phyloP scores from a whole-genome alignment of 2,888 invertebrate species.

The Sphecodes monilicornis region DNA sequence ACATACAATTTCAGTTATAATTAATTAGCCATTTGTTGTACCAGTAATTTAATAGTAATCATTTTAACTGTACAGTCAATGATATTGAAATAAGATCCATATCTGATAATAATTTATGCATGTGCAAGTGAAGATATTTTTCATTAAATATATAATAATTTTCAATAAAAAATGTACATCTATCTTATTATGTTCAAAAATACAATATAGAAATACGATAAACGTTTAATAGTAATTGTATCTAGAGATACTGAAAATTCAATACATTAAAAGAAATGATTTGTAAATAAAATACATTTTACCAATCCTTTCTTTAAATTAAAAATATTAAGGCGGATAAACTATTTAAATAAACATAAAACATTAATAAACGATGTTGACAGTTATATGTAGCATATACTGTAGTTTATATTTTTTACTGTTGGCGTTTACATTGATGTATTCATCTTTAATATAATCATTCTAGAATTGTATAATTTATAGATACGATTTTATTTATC shows the following conservation, averaged over 20 bases:
- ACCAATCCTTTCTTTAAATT: neutral
- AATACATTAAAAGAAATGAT: conserved; percentile 1
- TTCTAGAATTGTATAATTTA: conserved; percentile 31
- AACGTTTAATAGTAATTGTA: conserved; percentile 24
- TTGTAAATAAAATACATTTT: conserved; percentile 46
- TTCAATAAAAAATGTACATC: neutral
- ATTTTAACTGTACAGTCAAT: neutral
- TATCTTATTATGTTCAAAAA: neutral
- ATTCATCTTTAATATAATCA: conserved; percentile 10
- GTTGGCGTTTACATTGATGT: conserved; percentile 44
- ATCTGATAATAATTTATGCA: neutral
- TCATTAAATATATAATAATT: neutral
- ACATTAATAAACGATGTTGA: neutral
- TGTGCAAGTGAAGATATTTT: neutral
- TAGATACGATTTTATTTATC: conserved; percentile 43
- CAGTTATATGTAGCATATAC: neutral
- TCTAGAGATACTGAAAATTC: conserved; percentile 15
- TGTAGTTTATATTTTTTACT: neutral
- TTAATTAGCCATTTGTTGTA: neutral
- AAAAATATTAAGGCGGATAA: neutral
- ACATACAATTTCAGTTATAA: neutral
- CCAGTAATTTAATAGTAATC: neutral
- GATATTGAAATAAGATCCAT: neutral
- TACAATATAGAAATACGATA: conserved; percentile 2
- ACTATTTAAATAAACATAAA: conserved; percentile 3